Percentiles rank a stretch among this genome's conserved stretches.
These are phyloP conservation scores for Artemia sp. DNA, from an alignment of 2,888 invertebrate genomes.

Conservation along the genomic window DNA sequence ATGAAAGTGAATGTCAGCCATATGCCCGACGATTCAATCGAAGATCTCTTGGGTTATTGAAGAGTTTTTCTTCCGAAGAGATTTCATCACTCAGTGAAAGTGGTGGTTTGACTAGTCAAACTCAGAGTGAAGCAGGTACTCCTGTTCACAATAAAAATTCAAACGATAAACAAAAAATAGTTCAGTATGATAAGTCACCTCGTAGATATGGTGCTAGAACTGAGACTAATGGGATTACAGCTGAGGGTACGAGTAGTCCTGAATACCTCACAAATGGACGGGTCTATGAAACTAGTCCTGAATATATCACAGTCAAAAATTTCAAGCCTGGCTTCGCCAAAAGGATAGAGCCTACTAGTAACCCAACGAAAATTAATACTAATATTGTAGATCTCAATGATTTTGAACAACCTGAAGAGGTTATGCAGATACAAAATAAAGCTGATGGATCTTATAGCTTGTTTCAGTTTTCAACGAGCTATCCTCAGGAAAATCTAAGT, in stretches of 20 bases:
- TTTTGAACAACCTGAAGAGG: slow-evolving; percentile 15
- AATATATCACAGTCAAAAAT: slow-evolving; percentile 1
- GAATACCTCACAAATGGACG: slow-evolving; percentile 14
- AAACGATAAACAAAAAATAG: slow-evolving; percentile 38
- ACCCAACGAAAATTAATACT: neutral
- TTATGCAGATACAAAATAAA: neutral
- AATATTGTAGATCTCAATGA: neutral
- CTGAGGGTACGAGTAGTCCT: slow-evolving; percentile 17
- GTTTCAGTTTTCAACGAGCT: slow-evolving; percentile 19
- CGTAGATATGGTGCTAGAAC: slow-evolving; percentile 56
- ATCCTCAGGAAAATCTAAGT: slow-evolving; percentile 15
- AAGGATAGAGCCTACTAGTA: slow-evolving; percentile 26
- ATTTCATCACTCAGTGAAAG: slow-evolving; percentile 9
- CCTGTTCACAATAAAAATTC: neutral
- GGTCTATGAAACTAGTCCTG: slow-evolving; percentile 11
- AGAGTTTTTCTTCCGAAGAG: slow-evolving; percentile 1
- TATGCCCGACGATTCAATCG: slow-evolving; percentile 2
- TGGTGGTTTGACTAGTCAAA: slow-evolving; percentile 16
- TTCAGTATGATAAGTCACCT: slow-evolving; percentile 80
- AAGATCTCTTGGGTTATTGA: slow-evolving; percentile 9
- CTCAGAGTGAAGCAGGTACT: neutral
- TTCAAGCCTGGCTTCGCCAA: slow-evolving; percentile 65
- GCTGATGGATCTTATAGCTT: slow-evolving; percentile 17
- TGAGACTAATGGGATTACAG: slow-evolving; percentile 6
- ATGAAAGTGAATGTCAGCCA: neutral